Conservation (phyloP, 2,113 vertebrate species). For the Seriola dumerili region DNA sequence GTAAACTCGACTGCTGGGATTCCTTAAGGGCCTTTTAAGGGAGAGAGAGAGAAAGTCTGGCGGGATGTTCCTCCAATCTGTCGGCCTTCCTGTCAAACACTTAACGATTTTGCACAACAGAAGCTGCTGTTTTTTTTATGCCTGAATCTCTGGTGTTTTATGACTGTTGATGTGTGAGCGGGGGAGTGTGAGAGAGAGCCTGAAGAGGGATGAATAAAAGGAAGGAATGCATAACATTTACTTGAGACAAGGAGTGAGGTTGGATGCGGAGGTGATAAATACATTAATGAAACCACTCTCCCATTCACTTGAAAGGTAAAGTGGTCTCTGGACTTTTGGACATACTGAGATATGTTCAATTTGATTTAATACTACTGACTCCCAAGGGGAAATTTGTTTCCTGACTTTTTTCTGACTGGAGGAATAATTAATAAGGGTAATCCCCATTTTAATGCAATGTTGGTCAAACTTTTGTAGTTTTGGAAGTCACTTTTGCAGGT, state of each 20-base stretch:
- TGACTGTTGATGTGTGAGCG: conserved; percentile 16
- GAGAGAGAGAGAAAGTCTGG: conserved; percentile 47
- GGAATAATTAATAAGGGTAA: background rate
- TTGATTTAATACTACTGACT: background rate
- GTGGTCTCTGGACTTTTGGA: too few relatives aligned
- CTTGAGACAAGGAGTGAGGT: background rate
- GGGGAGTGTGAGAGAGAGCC: background rate
- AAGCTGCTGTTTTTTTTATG: conserved; percentile 50
- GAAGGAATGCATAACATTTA: background rate
- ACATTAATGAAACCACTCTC: too few relatives aligned
- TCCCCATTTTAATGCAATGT: background rate
- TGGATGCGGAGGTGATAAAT: background rate
- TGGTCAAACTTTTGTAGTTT: background rate
- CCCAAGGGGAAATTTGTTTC: background rate
- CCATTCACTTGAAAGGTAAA: too few relatives aligned
- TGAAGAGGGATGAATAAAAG: background rate
- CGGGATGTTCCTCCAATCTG: conserved; percentile 47
- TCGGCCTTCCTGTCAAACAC: conserved; percentile 59
- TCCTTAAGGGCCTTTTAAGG: conserved; percentile 69
- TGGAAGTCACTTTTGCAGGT: too few relatives aligned
- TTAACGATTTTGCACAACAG: conserved; percentile 52
- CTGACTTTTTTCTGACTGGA: background rate
- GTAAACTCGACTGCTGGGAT: conserved; percentile 49
- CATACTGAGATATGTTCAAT: too few relatives aligned
- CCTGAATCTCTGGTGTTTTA: conserved; percentile 49